Conservation (phyloP, 2,113 vertebrate genomes). For the Leucopsar rothschildi region DNA sequence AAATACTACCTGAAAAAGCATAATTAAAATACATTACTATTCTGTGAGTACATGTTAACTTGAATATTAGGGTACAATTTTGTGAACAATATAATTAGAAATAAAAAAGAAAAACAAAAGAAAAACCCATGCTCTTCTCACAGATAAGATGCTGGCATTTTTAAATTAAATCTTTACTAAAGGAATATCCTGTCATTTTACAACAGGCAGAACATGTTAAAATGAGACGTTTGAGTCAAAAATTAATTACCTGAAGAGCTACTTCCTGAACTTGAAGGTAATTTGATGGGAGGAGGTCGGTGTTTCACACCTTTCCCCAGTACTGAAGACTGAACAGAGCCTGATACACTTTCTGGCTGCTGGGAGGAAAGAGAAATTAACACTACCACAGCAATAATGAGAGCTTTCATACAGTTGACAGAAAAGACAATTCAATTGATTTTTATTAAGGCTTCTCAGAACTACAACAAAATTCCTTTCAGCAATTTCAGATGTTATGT, state of each 20-base stretch:
- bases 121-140: not conserved
- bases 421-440: not conserved
- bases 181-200: not conserved
- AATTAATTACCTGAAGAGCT: conserved; percentile 88
- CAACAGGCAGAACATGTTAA: not conserved
- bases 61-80: not conserved
- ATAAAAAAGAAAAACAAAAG: not conserved
- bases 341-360: conserved; percentile 84
- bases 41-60: not conserved
- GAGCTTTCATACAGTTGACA: not conserved
- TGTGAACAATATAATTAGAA: not conserved
- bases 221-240: not conserved
- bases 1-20: conserved; percentile 72
- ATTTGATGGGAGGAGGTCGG: conserved; percentile 94
- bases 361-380: conserved; percentile 56
- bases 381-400: conserved; percentile 11
- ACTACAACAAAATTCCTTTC: not conserved
- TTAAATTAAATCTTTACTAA: not conserved
- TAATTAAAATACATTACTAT: not conserved
- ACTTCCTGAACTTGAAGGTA: conserved; percentile 86
- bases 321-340: conserved; percentile 88
- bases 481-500: not conserved
- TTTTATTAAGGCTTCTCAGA: not conserved
- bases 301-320: conserved; percentile 94
- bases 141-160: not conserved